These are phyloP conservation scores for Phataginus tricuspis DNA, from an alignment of 2,797 vertebrate genomes.

Conservation along the genomic window DNA sequence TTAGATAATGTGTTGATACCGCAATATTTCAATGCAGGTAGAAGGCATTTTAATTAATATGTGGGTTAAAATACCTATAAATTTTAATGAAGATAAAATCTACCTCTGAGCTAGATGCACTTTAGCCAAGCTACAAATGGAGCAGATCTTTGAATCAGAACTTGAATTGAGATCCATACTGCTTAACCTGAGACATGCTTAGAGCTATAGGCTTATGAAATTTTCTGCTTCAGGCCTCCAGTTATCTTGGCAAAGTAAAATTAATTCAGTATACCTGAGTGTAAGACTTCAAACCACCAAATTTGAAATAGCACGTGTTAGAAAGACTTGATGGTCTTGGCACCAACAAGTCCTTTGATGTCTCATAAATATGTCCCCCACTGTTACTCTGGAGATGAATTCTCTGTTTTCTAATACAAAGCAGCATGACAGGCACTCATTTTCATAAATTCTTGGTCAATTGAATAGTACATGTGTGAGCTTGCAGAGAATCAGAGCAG, in stretches of 20 bases:
- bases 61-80: constrained; percentile 54
- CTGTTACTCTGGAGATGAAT: not conserved
- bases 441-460: not conserved
- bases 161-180: not conserved
- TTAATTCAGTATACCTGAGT: not conserved
- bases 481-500: not conserved
- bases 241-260: not conserved
- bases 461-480: not conserved
- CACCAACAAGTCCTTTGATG: not conserved
- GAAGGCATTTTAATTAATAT: constrained; percentile 77
- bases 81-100: constrained; percentile 51
- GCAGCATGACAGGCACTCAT: not conserved
- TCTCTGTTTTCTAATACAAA: not conserved
- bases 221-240: not conserved
- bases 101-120: not conserved
- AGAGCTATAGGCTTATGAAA: not conserved
- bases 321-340: not conserved
- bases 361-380: not conserved
- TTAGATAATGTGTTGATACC: constrained; percentile 59
- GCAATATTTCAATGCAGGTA: constrained; percentile 74
- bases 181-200: not conserved
- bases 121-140: constrained; percentile 2
- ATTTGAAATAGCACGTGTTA: not conserved
- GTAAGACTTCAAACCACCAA: not conserved
- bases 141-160: constrained; percentile 34